A percentile compares a stretch with the other conserved stretches of the same genome.
Conservation (phyloP, 2,113 vertebrate species). For the Ardeotis arabs region DNA sequence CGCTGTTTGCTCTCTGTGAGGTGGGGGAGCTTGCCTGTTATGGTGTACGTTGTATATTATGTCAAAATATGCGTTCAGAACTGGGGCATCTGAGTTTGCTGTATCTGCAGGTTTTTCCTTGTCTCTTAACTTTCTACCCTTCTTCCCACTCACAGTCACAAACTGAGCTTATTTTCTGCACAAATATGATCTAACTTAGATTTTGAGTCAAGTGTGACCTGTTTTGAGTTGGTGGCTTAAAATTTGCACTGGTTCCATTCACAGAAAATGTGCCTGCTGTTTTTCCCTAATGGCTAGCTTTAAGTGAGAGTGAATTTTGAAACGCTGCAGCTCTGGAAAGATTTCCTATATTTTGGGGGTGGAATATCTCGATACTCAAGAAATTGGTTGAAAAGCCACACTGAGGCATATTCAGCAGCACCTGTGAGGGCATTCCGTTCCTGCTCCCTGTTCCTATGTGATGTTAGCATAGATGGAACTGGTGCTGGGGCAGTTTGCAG, state of each 20-base stretch:
- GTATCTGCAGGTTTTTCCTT: neutral
- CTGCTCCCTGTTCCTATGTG: neutral
- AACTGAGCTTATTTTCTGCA: neutral
- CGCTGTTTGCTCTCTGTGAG: neutral
- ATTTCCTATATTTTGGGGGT: neutral
- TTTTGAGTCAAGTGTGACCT: neutral
- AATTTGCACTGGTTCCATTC: neutral
- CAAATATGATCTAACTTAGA: neutral
- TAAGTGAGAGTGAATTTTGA: neutral
- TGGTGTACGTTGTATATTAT: neutral
- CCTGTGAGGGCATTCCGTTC: neutral
- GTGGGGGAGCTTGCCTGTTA: neutral
- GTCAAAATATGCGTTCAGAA: neutral
- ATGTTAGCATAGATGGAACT: neutral
- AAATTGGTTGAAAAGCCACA: neutral
- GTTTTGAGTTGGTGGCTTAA: neutral
- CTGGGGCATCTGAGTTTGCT: neutral
- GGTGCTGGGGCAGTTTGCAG: neutral
- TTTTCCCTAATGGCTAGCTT: neutral
- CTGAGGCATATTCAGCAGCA: neutral
- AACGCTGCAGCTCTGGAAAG: neutral
- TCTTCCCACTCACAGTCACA: neutral
- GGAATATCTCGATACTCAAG: neutral
- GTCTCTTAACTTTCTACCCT: neutral
- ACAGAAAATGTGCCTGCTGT: neutral